A percentile compares a stretch with the other conserved stretches of the same genome.
These are phyloP conservation scores for Synergus laeviventris DNA, from an alignment of 2,888 invertebrate species.

Conservation along the genomic window DNA sequence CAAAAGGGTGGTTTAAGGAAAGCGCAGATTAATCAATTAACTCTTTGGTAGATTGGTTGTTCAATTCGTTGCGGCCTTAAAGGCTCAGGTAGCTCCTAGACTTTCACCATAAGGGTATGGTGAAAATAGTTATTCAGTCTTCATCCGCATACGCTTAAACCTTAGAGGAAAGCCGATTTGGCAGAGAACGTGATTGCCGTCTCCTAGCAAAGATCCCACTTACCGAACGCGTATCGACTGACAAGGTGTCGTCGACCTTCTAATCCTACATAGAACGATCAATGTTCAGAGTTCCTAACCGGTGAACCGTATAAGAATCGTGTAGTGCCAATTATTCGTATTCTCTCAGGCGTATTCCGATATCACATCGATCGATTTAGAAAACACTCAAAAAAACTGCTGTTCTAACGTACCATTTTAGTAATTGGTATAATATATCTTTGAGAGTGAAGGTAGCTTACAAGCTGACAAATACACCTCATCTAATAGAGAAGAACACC, in stretches of 20 bases:
- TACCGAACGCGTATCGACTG: slow-evolving; percentile 30
- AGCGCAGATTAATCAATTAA: background rate
- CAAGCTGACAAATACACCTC: no score
- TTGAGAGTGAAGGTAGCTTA: no score
- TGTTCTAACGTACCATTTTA: no score
- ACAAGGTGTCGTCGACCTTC: slow-evolving; percentile 51
- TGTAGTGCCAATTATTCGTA: slow-evolving; percentile 27
- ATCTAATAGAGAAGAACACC: no score
- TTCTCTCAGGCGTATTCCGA: slow-evolving; percentile 1
- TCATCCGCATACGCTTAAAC: background rate
- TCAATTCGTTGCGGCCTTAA: background rate
- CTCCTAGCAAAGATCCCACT: slow-evolving; percentile 44
- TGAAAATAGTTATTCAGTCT: slow-evolving; percentile 7
- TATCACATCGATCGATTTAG: background rate
- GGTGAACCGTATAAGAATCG: slow-evolving; percentile 41
- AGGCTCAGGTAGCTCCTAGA: background rate
- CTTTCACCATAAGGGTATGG: background rate
- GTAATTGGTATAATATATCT: no score
- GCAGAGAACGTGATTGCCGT: slow-evolving; percentile 12
- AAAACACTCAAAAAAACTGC: background rate
- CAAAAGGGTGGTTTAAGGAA: background rate
- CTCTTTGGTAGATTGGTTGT: background rate
- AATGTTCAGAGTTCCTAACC: slow-evolving; percentile 33
- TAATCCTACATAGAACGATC: slow-evolving; percentile 40
- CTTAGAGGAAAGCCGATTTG: slow-evolving; percentile 7